Evolutionary conservation across 2,113 vertebrate species (phyloP).

Genomic region (Thalassoma bifasciatum): DNA sequence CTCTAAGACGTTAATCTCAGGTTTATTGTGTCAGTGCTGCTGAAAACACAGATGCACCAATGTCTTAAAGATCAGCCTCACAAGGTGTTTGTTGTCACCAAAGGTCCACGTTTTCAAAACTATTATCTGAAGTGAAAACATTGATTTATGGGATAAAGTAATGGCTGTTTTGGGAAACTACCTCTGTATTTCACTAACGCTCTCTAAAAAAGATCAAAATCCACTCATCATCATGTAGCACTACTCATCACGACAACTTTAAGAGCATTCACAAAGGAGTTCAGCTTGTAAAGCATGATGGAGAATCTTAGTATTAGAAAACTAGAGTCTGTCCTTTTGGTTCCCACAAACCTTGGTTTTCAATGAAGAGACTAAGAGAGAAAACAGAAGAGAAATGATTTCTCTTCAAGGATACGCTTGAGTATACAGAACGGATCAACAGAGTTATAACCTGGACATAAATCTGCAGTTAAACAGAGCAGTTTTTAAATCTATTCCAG

Average conservation of each 20-base stretch:
- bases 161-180: not conserved
- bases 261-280: not conserved
- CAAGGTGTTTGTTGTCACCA: slow-evolving; percentile 1
- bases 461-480: too few species aligned
- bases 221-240: not conserved
- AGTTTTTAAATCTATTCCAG: too few species aligned
- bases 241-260: slow-evolving; percentile 19
- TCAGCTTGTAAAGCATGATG: too few species aligned
- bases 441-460: too few species aligned
- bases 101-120: slow-evolving; percentile 3
- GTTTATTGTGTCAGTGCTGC: not conserved
- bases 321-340: too few species aligned
- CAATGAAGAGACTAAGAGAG: too few species aligned
- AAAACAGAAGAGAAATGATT: too few species aligned
- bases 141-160: slow-evolving; percentile 2
- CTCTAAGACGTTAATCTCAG: not conserved
- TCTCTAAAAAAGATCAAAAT: slow-evolving; percentile 17
- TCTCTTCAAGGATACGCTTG: too few species aligned
- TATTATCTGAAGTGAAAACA: slow-evolving; percentile 21
- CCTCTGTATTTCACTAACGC: not conserved
- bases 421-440: too few species aligned
- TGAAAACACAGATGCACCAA: not conserved
- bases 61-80: not conserved
- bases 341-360: too few species aligned
- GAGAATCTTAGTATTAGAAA: too few species aligned